These are phyloP conservation scores for Heliconius congener DNA, from an alignment of 1,140 invertebrate species.

Conservation along the genomic window DNA sequence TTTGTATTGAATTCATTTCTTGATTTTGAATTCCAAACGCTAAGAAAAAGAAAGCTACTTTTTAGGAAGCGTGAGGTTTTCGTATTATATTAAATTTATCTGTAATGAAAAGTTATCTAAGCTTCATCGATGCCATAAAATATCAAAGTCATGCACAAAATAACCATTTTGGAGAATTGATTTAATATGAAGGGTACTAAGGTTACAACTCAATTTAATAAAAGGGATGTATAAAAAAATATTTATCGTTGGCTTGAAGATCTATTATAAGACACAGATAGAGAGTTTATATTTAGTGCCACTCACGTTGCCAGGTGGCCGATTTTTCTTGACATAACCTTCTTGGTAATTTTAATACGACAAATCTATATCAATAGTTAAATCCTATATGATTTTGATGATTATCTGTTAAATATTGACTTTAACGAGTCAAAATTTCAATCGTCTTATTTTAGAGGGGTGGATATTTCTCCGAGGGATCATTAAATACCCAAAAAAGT, in stretches of 20 bases:
- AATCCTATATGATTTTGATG: not conserved
- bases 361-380: not conserved
- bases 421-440: not conserved
- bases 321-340: conserved; percentile 44
- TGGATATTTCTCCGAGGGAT: conserved; percentile 43
- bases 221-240: not conserved
- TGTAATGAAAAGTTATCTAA: conserved; percentile 43
- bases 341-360: conserved; percentile 38
- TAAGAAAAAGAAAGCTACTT: conserved; percentile 75
- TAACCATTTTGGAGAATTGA: conserved; percentile 7
- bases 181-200: not conserved
- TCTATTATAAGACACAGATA: conserved; percentile 31
- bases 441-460: not conserved
- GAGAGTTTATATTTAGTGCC: conserved; percentile 54
- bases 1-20: conserved; percentile 62
- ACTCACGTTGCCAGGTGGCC: conserved; percentile 57
- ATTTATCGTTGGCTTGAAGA: conserved; percentile 11
- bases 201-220: conserved; percentile 7
- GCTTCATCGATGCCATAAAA: conserved; percentile 12
- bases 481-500: conserved; percentile 65
- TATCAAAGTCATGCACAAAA: conserved; percentile 11
- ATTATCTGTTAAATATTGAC: not conserved
- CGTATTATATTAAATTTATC: conserved; percentile 59
- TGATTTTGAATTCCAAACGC: conserved; percentile 74
- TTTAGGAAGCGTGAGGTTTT: conserved; percentile 69